These are phyloP conservation scores for Alcis repandata DNA, from an alignment of 2,888 invertebrate species.

Conservation along the genomic window DNA sequence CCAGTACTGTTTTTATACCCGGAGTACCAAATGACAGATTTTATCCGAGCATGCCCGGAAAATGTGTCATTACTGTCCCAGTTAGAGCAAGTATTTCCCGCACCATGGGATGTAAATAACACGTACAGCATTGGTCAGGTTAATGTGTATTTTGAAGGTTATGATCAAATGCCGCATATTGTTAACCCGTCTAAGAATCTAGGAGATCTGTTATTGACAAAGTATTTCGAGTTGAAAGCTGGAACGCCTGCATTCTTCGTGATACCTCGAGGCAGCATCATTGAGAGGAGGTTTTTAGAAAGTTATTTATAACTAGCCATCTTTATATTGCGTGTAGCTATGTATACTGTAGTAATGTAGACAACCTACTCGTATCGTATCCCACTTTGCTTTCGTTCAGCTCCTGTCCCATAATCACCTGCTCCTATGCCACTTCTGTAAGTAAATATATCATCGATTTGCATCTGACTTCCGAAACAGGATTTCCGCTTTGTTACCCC, in stretches of 20 bases:
- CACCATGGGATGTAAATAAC: constrained; percentile 90
- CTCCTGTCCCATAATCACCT: no score
- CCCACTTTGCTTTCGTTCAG: no score
- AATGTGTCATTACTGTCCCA: constrained; percentile 85
- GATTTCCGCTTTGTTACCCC: no score
- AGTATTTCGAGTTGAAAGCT: constrained; percentile 87
- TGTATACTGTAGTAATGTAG: no score
- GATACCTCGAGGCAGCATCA: constrained; percentile 84
- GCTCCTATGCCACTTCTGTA: no score
- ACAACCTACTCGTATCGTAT: no score
- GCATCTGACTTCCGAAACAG: no score
- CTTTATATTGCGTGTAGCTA: no score
- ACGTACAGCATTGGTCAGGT: constrained; percentile 88
- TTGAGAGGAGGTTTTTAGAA: constrained; percentile 86
- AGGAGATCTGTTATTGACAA: constrained; percentile 85
- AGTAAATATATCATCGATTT: no score
- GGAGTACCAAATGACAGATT: constrained; percentile 94
- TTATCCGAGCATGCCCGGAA: constrained; percentile 93
- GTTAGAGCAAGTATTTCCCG: constrained; percentile 88
- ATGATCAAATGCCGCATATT: constrained; percentile 86
- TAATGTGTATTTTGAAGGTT: constrained; percentile 91
- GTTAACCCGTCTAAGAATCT: constrained; percentile 86
- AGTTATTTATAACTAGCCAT: constrained; percentile 76
- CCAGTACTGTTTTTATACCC: constrained; percentile 96
- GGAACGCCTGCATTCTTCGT: constrained; percentile 90